Percentiles rank a stretch among this genome's conserved stretches.
phyloP scores from a whole-genome alignment of 2,888 invertebrate species.

The Megastigmus dorsalis region DNA sequence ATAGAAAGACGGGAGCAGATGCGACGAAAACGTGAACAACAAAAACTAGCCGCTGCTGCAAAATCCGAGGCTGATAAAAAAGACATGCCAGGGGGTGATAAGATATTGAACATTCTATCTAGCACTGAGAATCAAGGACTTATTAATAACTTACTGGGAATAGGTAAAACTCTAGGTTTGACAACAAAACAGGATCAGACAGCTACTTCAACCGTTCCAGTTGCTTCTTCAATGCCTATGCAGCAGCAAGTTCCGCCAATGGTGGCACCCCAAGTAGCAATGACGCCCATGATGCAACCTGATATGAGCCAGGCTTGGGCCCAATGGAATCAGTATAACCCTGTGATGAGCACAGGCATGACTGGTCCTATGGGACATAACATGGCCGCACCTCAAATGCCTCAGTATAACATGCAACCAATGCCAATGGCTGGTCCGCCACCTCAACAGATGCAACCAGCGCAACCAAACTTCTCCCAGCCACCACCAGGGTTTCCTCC shows the following conservation, averaged over 20 bases:
- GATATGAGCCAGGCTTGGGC: slow-evolving; percentile 67
- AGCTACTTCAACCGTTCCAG: slow-evolving; percentile 42
- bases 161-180: slow-evolving; percentile 71
- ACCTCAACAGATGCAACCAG: slow-evolving; percentile 1
- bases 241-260: slow-evolving; percentile 36
- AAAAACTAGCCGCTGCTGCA: slow-evolving; percentile 65
- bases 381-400: slow-evolving; percentile 27
- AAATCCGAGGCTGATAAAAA: slow-evolving; percentile 69
- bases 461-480: slow-evolving; percentile 61
- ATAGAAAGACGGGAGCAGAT: slow-evolving; percentile 88
- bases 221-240: slow-evolving; percentile 39
- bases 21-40: slow-evolving; percentile 80
- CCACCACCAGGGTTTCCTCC: slow-evolving; percentile 61
- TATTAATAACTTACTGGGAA: slow-evolving; percentile 71
- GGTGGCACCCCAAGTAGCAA: slow-evolving; percentile 56
- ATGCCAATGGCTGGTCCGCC: slow-evolving; percentile 33
- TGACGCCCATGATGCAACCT: slow-evolving; percentile 61
- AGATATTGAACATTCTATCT: slow-evolving; percentile 70
- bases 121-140: slow-evolving; percentile 71
- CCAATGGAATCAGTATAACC: slow-evolving; percentile 69
- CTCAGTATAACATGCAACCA: slow-evolving; percentile 27
- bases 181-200: slow-evolving; percentile 64
- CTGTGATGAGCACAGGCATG: slow-evolving; percentile 60
- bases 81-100: slow-evolving; percentile 68
- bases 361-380: slow-evolving; percentile 55